Conservation (phyloP, 2,113 vertebrate genomes). For the Dicentrarchus labrax region DNA sequence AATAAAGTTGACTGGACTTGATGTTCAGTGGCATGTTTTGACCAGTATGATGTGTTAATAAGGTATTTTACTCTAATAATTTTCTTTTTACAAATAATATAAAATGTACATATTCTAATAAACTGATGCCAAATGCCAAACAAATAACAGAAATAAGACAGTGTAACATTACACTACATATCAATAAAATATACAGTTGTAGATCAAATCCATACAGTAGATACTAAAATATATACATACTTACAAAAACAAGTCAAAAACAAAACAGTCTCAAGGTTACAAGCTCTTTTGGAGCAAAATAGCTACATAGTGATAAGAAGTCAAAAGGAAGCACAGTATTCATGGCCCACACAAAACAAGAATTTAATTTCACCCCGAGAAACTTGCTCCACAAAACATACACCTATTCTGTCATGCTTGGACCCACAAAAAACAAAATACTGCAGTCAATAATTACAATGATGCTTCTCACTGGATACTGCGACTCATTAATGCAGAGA, state of each 20-base stretch:
- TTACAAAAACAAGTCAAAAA: neutral
- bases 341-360: conserved; percentile 2
- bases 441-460: conserved; percentile 12
- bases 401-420: neutral
- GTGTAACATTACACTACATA: neutral
- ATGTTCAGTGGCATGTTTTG: neutral
- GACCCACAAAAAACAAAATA: conserved; percentile 14
- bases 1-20: too few species aligned
- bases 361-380: neutral
- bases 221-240: neutral
- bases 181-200: neutral
- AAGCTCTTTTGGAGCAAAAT: neutral
- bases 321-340: neutral
- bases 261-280: neutral
- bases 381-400: conserved; percentile 7
- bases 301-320: neutral
- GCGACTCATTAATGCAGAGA: neutral
- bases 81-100: neutral
- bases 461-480: neutral
- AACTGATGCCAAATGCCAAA: neutral
- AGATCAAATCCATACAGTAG: neutral
- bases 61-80: neutral
- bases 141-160: neutral
- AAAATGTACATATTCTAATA: neutral
- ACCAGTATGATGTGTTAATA: neutral